These are phyloP conservation scores for Amblyjoppa proteus DNA, from an alignment of 2,888 invertebrate species.

Conservation along the genomic window DNA sequence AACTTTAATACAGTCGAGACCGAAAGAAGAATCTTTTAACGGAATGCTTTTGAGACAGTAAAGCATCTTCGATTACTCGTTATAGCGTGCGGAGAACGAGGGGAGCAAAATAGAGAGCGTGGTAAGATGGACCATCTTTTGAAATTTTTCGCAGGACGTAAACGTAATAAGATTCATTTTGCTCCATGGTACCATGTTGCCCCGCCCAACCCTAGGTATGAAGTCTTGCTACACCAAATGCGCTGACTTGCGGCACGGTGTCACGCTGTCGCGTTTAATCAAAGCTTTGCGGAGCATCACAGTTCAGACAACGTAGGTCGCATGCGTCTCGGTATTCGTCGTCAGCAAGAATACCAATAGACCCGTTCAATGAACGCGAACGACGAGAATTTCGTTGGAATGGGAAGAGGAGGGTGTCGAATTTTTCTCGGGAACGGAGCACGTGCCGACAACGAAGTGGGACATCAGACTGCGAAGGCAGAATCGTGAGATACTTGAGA, in stretches of 20 bases:
- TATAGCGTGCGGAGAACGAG: too few species aligned
- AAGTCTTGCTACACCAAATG: not conserved
- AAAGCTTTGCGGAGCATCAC: constrained; percentile 38
- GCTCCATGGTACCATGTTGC: not conserved
- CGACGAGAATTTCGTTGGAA: constrained; percentile 1
- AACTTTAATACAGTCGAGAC: not conserved
- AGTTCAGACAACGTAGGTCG: not conserved
- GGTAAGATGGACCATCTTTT: not conserved
- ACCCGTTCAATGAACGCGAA: constrained; percentile 15
- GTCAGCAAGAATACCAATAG: constrained; percentile 41
- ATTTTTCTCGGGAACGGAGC: constrained; percentile 8
- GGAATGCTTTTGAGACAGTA: not conserved
- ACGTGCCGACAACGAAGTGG: constrained; percentile 1
- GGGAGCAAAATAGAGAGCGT: not conserved
- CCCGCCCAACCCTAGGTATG: too few species aligned
- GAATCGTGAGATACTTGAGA: not conserved
- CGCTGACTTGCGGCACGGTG: not conserved
- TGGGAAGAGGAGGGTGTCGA: not conserved
- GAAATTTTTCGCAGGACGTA: not conserved
- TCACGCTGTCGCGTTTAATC: constrained; percentile 41
- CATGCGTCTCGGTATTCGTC: constrained; percentile 18
- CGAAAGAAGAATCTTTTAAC: not conserved
- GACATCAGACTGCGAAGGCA: constrained; percentile 15
- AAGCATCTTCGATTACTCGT: not conserved
- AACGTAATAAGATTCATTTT: not conserved